phyloP scores from a whole-genome alignment of 2,888 invertebrate genomes.

The Apamea crenata region DNA sequence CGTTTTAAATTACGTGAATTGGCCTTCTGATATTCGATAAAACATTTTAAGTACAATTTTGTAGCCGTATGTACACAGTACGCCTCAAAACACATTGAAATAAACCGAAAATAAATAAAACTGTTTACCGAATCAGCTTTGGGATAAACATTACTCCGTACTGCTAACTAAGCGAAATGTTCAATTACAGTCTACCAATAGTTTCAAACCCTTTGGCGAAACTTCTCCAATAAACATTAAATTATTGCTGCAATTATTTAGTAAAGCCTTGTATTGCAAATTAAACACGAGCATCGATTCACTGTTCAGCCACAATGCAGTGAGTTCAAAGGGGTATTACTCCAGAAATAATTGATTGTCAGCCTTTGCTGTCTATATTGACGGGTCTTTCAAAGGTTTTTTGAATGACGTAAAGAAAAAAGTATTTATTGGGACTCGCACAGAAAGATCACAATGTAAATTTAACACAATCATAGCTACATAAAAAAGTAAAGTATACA shows the following conservation, averaged over 20 bases:
- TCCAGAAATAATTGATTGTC: constrained; percentile 8
- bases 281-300: constrained; percentile 32
- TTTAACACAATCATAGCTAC: not conserved
- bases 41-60: not conserved
- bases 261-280: constrained; percentile 27
- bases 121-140: constrained; percentile 21
- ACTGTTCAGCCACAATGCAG: constrained; percentile 2
- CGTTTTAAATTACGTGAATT: too few relatives aligned
- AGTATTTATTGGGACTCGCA: not conserved
- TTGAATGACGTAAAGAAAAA: not conserved
- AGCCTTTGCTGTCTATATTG: too few relatives aligned
- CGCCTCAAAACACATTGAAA: not conserved
- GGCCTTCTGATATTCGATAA: not conserved
- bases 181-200: constrained; percentile 41
- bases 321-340: not conserved
- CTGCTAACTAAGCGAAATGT: constrained; percentile 24
- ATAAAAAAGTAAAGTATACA: too few relatives aligned
- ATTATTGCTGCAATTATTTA: constrained; percentile 53
- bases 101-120: constrained; percentile 22
- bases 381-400: not conserved
- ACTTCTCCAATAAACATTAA: constrained; percentile 55
- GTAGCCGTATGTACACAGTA: not conserved
- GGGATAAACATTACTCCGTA: constrained; percentile 1
- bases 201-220: constrained; percentile 49
- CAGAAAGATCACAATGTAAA: not conserved